phyloP scores from a whole-genome alignment of 1,140 invertebrate species.

The Choristoneura fumiferana region DNA sequence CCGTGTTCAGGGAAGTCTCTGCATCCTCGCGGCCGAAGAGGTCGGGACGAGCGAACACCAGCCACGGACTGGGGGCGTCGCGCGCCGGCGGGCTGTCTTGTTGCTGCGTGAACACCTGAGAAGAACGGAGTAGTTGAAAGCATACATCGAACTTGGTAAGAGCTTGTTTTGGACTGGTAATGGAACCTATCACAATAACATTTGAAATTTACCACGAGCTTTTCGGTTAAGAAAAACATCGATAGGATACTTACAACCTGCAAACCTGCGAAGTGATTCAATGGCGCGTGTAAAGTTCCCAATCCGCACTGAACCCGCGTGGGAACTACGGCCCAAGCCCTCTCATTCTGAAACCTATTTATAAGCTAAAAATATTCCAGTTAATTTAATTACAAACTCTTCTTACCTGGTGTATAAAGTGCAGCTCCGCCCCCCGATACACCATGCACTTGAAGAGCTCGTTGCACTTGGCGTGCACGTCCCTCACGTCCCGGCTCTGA shows the following conservation, averaged over 20 bases:
- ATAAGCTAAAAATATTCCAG: background rate
- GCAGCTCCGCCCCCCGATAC: constrained; percentile 84
- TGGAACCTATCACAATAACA: too few relatives aligned
- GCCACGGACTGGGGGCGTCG: constrained; percentile 81
- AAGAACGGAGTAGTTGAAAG: background rate
- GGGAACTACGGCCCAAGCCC: too few relatives aligned
- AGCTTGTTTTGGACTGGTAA: too few relatives aligned
- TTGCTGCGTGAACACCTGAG: constrained; percentile 57
- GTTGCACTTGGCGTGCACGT: constrained; percentile 89
- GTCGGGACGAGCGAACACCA: constrained; percentile 81
- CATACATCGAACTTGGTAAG: too few relatives aligned
- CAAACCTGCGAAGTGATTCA: too few relatives aligned
- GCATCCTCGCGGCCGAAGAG: constrained; percentile 77
- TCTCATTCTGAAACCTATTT: too few relatives aligned
- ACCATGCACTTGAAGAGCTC: constrained; percentile 85
- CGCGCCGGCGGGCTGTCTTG: constrained; percentile 35
- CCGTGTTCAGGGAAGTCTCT: constrained; percentile 78
- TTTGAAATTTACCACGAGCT: too few relatives aligned
- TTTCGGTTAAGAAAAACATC: too few relatives aligned
- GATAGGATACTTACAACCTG: too few relatives aligned
- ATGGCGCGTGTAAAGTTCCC: too few relatives aligned
- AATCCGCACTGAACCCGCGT: too few relatives aligned
- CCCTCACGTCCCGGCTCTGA: constrained; percentile 82
- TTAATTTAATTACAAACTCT: constrained; percentile 4
- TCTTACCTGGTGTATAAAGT: constrained; percentile 85